Base-by-base conservation (phyloP, 2,113 vertebrate species). In the Lophotis ruficrista region DNA sequence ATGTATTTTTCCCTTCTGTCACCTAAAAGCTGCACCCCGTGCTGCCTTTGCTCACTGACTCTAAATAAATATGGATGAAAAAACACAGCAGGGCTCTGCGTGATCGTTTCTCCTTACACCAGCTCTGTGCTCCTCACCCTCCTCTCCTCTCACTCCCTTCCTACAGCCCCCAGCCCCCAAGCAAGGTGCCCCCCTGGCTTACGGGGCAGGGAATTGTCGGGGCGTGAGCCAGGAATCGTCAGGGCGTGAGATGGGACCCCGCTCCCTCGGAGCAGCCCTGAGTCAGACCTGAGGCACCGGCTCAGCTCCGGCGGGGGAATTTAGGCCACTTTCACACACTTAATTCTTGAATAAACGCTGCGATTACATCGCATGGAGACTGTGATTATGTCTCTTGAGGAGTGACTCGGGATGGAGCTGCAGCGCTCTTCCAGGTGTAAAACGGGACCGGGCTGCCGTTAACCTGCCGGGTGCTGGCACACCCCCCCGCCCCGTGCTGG, bases 271-370 rank as follows among this genome's bases (percentile, higher is more conserved):
- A n/a, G 66, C 12, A 1, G 6, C 0, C n/a, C 76, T 30, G 16
- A 65, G 50, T 85, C 78, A 85, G 84, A 20, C 6, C 81, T 24
- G 57, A 94, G 78, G 50, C 78, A 41, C 5, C 30, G 12, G 18
- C 83, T 79, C 85, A 8, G 79, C 75, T 61, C 75, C 15, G 17
- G 33, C 43, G 14, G 2, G 51, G 45, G 72, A 78, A 58, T 75
- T 87, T 70, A 89, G 92, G 77, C 87, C 87, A 47, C 87, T 94
- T 91, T 94, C 94, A 89, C 73, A 45, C 38, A 6, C 48, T 96
- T 90, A 83, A 76, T 83, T 93, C 84, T 91, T 89, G n/a, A 88
- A 94, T 91, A 95, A 96, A 93, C 78, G 50, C 82, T 84, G 31
- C 84, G 73, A 96, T 95, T 90, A 50, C 41, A 2, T 61, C 65